phyloP scores from a whole-genome alignment of 2,888 invertebrate species.

The Meteorus colon region DNA sequence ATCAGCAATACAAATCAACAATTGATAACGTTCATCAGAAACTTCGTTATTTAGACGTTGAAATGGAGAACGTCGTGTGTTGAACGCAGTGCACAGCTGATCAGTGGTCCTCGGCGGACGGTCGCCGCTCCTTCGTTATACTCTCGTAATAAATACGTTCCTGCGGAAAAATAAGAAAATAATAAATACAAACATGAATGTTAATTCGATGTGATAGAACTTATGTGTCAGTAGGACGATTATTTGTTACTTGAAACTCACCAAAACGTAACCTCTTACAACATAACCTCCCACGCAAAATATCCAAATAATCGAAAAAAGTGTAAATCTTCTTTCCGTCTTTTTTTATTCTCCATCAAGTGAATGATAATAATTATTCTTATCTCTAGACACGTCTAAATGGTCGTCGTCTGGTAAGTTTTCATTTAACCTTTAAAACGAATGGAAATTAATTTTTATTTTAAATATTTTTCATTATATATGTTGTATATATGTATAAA shows the following conservation, averaged over 20 bases:
- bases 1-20: background rate
- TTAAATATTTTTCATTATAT: background rate
- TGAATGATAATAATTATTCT: conserved; percentile 38
- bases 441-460: background rate
- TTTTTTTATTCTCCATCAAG: conserved; percentile 29
- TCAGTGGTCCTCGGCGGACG: conserved; percentile 64
- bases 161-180: conserved; percentile 18
- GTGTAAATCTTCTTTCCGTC: conserved; percentile 33
- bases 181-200: background rate
- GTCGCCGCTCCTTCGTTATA: conserved; percentile 54
- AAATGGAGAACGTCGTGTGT: conserved; percentile 40
- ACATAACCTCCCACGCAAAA: conserved; percentile 16
- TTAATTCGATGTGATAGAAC: conserved; percentile 2
- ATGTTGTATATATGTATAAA: background rate
- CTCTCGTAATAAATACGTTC: conserved; percentile 9
- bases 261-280: background rate
- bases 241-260: background rate
- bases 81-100: conserved; percentile 68
- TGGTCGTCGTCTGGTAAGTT: conserved; percentile 68
- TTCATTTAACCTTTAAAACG: conserved; percentile 15
- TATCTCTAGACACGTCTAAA: conserved; percentile 58
- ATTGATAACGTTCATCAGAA: background rate
- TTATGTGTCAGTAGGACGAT: conserved; percentile 6
- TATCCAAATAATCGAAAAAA: conserved; percentile 21
- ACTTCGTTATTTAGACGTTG: background rate